Percentiles rank a stretch among this genome's conserved stretches.
Conservation (phyloP, 2,113 vertebrate genomes). For the Oenanthe oenanthe region DNA sequence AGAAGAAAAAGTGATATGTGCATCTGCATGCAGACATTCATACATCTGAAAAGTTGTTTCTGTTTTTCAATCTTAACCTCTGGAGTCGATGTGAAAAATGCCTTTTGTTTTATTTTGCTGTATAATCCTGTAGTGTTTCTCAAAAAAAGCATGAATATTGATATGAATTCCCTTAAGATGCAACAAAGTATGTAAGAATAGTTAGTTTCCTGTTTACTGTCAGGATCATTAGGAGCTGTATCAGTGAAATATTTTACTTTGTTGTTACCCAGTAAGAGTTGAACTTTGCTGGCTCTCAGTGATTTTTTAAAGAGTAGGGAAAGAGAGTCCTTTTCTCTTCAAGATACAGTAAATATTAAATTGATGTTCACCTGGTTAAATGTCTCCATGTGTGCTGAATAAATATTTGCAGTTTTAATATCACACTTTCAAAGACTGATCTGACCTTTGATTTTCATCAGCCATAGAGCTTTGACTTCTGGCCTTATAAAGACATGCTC, state of each 20-base stretch:
- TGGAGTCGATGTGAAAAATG: background rate
- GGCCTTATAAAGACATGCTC: background rate
- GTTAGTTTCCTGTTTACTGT: background rate
- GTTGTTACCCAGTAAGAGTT: background rate
- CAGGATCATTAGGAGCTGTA: background rate
- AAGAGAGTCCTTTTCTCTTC: background rate
- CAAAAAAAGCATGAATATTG: background rate
- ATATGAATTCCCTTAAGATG: background rate
- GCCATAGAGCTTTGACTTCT: background rate
- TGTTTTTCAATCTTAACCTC: background rate
- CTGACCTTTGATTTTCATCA: background rate
- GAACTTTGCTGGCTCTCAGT: background rate
- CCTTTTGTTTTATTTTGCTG: background rate
- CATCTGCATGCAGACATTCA: fast-evolving
- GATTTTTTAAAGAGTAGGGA: background rate
- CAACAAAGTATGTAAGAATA: background rate
- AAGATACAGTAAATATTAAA: background rate
- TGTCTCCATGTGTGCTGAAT: background rate
- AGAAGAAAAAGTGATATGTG: background rate
- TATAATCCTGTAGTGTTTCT: background rate
- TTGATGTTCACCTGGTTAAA: background rate
- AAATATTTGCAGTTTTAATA: constrained; percentile 5
- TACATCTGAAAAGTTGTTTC: background rate
- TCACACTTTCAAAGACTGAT: background rate
- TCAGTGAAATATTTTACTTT: background rate